These are phyloP conservation scores for Delia radicum DNA, from an alignment of 1,140 invertebrate species.

Conservation along the genomic window DNA sequence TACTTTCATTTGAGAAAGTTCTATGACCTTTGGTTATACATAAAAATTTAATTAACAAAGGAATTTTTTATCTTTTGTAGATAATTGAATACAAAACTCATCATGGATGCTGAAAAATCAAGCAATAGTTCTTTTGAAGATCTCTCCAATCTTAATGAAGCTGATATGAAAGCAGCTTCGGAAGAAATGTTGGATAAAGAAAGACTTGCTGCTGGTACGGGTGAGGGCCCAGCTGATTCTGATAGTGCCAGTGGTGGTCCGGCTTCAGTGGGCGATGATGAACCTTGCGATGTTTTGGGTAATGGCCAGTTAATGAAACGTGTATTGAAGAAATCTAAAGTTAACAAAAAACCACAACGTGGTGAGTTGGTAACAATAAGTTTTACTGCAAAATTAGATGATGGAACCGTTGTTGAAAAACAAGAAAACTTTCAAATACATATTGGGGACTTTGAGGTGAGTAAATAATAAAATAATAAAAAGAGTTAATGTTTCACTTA, in stretches of 20 bases:
- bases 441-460: slow-evolving; percentile 79
- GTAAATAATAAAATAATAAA: too few species aligned
- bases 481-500: too few species aligned
- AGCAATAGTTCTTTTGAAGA: slow-evolving; percentile 55
- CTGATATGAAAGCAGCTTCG: slow-evolving; percentile 22
- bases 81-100: background rate
- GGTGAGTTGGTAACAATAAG: slow-evolving; percentile 71
- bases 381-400: slow-evolving; percentile 65
- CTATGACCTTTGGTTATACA: background rate
- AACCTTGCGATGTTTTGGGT: slow-evolving; percentile 70
- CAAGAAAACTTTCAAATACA: slow-evolving; percentile 67
- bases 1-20: slow-evolving; percentile 40
- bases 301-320: slow-evolving; percentile 72
- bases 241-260: background rate
- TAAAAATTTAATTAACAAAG: slow-evolving; percentile 31
- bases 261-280: slow-evolving; percentile 43
- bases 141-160: slow-evolving; percentile 49
- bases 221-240: background rate
- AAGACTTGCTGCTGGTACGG: background rate
- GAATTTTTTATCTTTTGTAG: slow-evolving; percentile 4
- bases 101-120: slow-evolving; percentile 53
- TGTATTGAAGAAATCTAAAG: slow-evolving; percentile 62
- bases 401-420: slow-evolving; percentile 68
- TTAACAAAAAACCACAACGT: slow-evolving; percentile 64
- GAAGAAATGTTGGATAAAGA: slow-evolving; percentile 14